A percentile compares a stretch with the other conserved stretches of the same genome.
Evolutionary conservation across 2,113 vertebrate genomes (phyloP).

Genomic region (Struthio camelus): DNA sequence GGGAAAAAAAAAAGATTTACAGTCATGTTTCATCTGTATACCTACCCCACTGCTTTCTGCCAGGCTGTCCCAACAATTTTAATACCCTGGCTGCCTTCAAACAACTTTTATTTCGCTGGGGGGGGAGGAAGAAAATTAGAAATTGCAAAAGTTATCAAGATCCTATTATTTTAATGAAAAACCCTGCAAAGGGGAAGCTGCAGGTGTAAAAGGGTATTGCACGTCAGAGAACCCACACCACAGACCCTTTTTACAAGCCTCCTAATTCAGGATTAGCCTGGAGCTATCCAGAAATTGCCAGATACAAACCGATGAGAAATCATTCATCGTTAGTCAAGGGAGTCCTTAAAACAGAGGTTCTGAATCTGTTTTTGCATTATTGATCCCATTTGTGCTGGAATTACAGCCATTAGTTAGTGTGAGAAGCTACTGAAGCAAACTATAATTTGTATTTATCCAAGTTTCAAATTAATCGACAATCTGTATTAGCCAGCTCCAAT

Average conservation of each 20-base stretch:
- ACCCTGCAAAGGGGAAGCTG: not conserved
- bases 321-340: accelerated
- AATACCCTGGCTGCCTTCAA: not conserved
- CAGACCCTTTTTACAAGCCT: not conserved
- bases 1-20: too few relatives aligned
- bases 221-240: too few relatives aligned
- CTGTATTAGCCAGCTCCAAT: not conserved
- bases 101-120: too few relatives aligned
- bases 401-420: not conserved
- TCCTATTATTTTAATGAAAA: not conserved
- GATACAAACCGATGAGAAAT: not conserved
- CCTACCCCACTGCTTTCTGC: not conserved
- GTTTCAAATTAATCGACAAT: not conserved
- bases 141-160: not conserved
- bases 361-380: not conserved
- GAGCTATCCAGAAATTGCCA: not conserved
- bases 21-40: not conserved
- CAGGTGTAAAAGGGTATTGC: not conserved
- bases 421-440: not conserved
- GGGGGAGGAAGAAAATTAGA: not conserved
- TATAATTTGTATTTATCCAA: accelerated
- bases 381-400: not conserved
- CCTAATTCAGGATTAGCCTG: not conserved
- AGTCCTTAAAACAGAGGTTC: not conserved
- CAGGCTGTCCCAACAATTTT: not conserved